A percentile compares a stretch with the other conserved stretches of the same genome.
These are phyloP conservation scores for Gymnocephalus cernua DNA, from an alignment of 2,113 vertebrate genomes.

Conservation along the genomic window DNA sequence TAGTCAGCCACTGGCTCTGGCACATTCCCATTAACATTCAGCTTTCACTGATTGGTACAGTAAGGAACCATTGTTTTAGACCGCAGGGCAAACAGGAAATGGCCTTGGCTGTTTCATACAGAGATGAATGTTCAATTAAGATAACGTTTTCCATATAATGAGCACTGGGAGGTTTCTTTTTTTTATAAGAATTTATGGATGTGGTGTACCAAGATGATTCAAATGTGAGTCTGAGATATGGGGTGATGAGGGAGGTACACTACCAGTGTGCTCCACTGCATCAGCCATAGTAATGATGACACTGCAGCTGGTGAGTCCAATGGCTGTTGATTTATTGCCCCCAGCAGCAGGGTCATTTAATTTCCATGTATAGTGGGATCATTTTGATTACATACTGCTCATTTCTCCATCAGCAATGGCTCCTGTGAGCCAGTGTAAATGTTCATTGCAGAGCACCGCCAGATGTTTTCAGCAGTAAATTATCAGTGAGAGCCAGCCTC, in stretches of 20 bases:
- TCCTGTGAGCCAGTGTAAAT: constrained; percentile 77
- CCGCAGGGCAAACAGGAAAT: constrained; percentile 52
- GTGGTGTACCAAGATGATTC: constrained; percentile 50
- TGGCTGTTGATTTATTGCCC: constrained; percentile 75
- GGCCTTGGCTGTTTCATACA: constrained; percentile 53
- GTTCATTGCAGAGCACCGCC: constrained; percentile 63
- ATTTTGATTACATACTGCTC: constrained; percentile 77
- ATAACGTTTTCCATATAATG: constrained; percentile 71
- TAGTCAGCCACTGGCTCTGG: constrained; percentile 43
- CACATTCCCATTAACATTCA: constrained; percentile 62
- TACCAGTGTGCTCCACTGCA: constrained; percentile 41
- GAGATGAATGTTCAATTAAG: constrained; percentile 80
- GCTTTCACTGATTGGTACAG: constrained; percentile 54
- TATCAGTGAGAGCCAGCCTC: constrained; percentile 62
- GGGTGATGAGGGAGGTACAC: constrained; percentile 34
- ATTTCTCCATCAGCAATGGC: constrained; percentile 74
- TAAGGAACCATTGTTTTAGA: constrained; percentile 71
- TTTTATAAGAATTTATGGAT: constrained; percentile 54
- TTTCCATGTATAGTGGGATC: constrained; percentile 77
- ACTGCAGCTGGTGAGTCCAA: constrained; percentile 74
- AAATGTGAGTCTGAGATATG: constrained; percentile 33
- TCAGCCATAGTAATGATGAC: constrained; percentile 71
- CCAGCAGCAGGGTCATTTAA: constrained; percentile 74
- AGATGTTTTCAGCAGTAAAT: constrained; percentile 79
- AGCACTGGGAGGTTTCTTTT: constrained; percentile 30